Evolutionary conservation across 2,113 vertebrate species (phyloP).

Genomic region (Menidia beryllina): DNA sequence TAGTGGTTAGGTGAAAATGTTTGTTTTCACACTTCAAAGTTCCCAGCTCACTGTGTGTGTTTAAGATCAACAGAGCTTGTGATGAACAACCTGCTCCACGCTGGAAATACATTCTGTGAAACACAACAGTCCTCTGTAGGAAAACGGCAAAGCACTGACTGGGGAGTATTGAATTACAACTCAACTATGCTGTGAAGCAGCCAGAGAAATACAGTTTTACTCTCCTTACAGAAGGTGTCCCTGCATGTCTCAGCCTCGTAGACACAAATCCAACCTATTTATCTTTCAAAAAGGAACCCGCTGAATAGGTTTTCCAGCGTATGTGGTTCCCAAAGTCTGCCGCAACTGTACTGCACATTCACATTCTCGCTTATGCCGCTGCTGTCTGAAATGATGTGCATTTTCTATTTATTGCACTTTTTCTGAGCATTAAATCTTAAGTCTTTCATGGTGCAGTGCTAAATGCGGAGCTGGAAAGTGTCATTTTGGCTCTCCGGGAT

Average conservation of each 20-base stretch:
- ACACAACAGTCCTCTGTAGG: slow-evolving; percentile 75
- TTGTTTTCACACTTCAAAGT: slow-evolving; percentile 84
- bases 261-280: slow-evolving; percentile 38
- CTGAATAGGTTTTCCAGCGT: slow-evolving; percentile 48
- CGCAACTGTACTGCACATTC: slow-evolving; percentile 19
- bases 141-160: slow-evolving; percentile 72
- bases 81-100: slow-evolving; percentile 78
- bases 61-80: slow-evolving; percentile 79
- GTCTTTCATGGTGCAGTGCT: neutral
- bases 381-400: neutral
- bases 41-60: slow-evolving; percentile 68
- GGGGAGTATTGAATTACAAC: slow-evolving; percentile 73
- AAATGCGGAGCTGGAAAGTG: neutral
- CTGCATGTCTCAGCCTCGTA: slow-evolving; percentile 39
- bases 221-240: slow-evolving; percentile 53
- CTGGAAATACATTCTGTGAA: slow-evolving; percentile 78
- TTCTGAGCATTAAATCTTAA: neutral
- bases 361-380: slow-evolving; percentile 13
- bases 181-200: slow-evolving; percentile 53
- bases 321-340: slow-evolving; percentile 42
- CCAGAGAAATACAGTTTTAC: slow-evolving; percentile 49
- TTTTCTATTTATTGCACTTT: neutral
- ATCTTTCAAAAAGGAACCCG: slow-evolving; percentile 47
- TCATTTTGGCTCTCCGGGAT: neutral
- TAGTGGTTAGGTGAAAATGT: slow-evolving; percentile 77